phyloP scores from a whole-genome alignment of 2,113 vertebrate genomes.

The Callipepla squamata region DNA sequence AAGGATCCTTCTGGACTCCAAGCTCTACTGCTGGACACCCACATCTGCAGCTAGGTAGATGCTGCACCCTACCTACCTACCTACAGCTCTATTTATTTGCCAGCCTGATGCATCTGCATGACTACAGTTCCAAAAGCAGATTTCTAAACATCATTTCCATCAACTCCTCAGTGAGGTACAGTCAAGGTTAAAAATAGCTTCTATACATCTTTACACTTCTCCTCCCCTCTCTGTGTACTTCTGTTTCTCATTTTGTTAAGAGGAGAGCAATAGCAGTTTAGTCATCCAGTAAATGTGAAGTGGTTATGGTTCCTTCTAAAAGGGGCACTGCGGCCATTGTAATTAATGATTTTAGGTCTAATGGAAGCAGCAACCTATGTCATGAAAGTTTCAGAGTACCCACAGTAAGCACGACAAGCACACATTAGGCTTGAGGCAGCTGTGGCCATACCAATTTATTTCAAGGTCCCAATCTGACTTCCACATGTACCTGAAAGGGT shows the following conservation, averaged over 20 bases:
- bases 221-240: background rate
- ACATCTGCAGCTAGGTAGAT: background rate
- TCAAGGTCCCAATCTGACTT: background rate
- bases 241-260: background rate
- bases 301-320: background rate
- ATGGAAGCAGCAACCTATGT: background rate
- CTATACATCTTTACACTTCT: background rate
- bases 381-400: background rate
- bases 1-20: background rate
- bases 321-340: background rate
- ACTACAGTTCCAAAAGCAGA: background rate
- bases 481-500: background rate
- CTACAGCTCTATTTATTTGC: background rate
- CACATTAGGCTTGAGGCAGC: background rate
- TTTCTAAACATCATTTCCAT: background rate
- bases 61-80: background rate
- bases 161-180: background rate
- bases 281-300: background rate
- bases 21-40: background rate
- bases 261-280: background rate
- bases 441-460: background rate
- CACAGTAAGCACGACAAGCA: background rate
- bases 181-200: background rate
- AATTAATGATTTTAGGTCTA: background rate
- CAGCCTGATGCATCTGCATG: no score